Evolutionary conservation across 1,140 invertebrate genomes (phyloP).

Genomic region (Anthonomus grandis): DNA sequence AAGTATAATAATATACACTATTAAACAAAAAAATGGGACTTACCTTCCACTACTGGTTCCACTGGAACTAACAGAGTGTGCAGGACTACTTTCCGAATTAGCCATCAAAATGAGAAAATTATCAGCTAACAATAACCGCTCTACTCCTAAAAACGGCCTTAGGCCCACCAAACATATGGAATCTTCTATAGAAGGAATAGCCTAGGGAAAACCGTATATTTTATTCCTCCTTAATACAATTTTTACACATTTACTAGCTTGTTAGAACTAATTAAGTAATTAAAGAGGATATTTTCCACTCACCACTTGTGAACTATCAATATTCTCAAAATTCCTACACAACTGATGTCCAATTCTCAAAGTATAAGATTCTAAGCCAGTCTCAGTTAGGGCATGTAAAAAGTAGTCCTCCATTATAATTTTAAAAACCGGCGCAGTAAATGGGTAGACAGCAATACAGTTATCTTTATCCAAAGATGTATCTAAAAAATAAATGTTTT

Average conservation of each 20-base stretch:
- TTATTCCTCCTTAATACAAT: neutral
- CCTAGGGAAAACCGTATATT: slow-evolving; percentile 47
- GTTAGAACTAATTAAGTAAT: neutral
- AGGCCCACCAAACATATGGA: slow-evolving; percentile 70
- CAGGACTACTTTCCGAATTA: slow-evolving; percentile 55
- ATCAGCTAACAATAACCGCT: slow-evolving; percentile 60
- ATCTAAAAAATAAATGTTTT: slow-evolving; percentile 19
- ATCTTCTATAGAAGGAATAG: slow-evolving; percentile 58
- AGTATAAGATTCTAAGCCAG: slow-evolving; percentile 76
- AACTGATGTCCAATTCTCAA: slow-evolving; percentile 61
- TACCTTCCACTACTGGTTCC: no score
- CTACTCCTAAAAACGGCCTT: slow-evolving; percentile 69
- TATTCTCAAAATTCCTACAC: slow-evolving; percentile 40
- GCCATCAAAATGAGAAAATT: slow-evolving; percentile 64
- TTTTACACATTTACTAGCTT: neutral
- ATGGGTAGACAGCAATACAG: slow-evolving; percentile 57
- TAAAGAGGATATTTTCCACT: slow-evolving; percentile 12
- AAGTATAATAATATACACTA: slow-evolving; percentile 4
- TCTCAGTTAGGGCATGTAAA: slow-evolving; percentile 71
- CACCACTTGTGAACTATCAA: slow-evolving; percentile 42
- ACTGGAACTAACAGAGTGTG: slow-evolving; percentile 46
- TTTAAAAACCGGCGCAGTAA: slow-evolving; percentile 66
- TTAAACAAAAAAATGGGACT: neutral
- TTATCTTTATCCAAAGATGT: slow-evolving; percentile 33
- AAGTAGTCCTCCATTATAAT: slow-evolving; percentile 66